Base-by-base conservation (phyloP, 2,113 vertebrate species). In the Carassius auratus region DNA sequence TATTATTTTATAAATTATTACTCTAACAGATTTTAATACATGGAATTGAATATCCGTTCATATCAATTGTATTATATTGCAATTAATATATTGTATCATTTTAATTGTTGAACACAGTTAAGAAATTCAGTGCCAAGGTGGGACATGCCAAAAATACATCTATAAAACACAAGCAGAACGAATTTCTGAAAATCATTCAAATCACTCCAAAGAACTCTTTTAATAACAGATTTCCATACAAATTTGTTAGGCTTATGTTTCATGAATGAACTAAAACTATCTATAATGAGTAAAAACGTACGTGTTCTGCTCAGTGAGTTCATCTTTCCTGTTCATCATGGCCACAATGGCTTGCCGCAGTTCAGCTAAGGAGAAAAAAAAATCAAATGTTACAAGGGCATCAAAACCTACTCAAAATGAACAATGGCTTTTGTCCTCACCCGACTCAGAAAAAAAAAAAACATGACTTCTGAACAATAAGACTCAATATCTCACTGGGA, bases 311-410 rank as follows among this genome's bases (percentile, higher is more conserved):
- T 99, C 97, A 74, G 98, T 97, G 86, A 99, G 92, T 88, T 99
- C 98, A 83, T 98, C 96, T 86, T 99, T 99, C 90, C 97, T 95
- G 87, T 96, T 97, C 98, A 99, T 98, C 98, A 99, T 98, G 94
- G 97, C 97, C 76, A 99, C 95, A 0, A 97, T 97, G 87, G 97
- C 98, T 93, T 99, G 98, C 42, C 97, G 96, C 88, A 99, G 96
- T 89, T 99, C 98, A 93, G 90, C 98, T 99, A 89, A 64, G 55
- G 33, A 81, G 80, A 61, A 36, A 68, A 68, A 69, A 36, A 17
- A 48, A 62, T 82, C 38, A 4, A 4, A 81, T 64, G 17, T 83
- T 78, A 85, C 57, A 84, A 79, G 82, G 50, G 62, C 15, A 59
- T 55, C 71, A 84, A 76, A 82, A 77, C 55, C 69, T 26, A 57